phyloP scores from a whole-genome alignment of 2,797 vertebrate species.

The Holocentrus rufus region DNA sequence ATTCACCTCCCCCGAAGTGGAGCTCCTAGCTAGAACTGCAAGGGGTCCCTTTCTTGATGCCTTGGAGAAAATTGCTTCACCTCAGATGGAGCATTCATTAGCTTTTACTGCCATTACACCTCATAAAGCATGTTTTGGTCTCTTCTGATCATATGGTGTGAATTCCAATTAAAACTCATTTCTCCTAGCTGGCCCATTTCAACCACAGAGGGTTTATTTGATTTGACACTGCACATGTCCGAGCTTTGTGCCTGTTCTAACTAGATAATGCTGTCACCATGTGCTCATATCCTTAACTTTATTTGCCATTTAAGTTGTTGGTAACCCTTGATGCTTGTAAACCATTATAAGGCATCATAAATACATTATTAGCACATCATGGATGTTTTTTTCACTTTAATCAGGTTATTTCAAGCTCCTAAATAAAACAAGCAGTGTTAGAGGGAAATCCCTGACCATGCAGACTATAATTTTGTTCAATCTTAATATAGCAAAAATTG shows the following conservation, averaged over 20 bases:
- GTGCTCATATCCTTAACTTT: neutral
- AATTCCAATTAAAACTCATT: constrained; percentile 36
- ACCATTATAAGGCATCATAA: too few relatives aligned
- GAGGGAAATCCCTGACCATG: too few relatives aligned
- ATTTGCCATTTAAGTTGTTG: too few relatives aligned
- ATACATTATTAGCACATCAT: too few relatives aligned
- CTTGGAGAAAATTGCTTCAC: constrained; percentile 32
- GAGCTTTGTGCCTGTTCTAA: neutral
- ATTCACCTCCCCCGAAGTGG: constrained; percentile 13
- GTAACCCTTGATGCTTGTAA: too few relatives aligned
- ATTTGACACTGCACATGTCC: neutral
- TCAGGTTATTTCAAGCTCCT: too few relatives aligned
- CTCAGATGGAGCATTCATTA: constrained; percentile 52
- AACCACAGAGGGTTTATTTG: neutral
- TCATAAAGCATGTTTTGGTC: constrained; percentile 63
- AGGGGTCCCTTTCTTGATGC: constrained; percentile 41
- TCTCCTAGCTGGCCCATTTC: constrained; percentile 6
- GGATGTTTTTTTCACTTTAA: too few relatives aligned
- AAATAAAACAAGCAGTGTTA: too few relatives aligned
- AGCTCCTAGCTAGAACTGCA: constrained; percentile 11
- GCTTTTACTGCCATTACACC: constrained; percentile 58
- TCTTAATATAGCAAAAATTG: too few relatives aligned
- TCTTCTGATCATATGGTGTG: constrained; percentile 46
- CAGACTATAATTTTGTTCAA: too few relatives aligned
- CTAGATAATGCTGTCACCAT: neutral